Evolutionary conservation across 2,113 vertebrate genomes (phyloP).

Genomic region (Nycticebus coucang): DNA sequence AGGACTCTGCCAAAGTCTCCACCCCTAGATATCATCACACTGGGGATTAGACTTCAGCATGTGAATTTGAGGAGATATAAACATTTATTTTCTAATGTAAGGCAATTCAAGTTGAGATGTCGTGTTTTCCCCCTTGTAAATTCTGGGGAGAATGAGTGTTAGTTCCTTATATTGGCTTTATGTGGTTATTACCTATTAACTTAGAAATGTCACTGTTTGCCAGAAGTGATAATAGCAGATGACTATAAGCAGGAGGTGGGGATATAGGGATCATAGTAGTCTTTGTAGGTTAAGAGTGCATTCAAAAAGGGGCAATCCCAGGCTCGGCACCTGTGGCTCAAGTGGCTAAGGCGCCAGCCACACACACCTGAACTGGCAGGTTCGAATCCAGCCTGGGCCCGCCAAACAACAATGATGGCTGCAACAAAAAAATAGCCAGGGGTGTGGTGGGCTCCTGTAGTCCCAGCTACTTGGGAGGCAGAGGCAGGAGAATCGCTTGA

Average conservation of each 20-base stretch:
- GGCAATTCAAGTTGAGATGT: not conserved
- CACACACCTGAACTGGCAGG: too few species aligned
- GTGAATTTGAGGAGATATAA: not conserved
- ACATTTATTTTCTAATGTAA: not conserved
- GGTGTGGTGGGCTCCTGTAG: too few species aligned
- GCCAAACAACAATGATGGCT: too few species aligned
- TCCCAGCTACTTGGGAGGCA: too few species aligned
- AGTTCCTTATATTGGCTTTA: not conserved
- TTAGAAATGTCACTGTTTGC: not conserved
- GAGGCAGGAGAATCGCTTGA: too few species aligned
- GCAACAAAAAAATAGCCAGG: too few species aligned
- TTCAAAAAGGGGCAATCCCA: too few species aligned
- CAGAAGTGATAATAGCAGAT: not conserved
- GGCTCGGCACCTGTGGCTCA: too few species aligned
- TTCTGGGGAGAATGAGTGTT: not conserved
- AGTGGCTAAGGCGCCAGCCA: too few species aligned
- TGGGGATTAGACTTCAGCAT: not conserved
- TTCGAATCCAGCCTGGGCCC: too few species aligned
- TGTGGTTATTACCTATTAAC: not conserved
- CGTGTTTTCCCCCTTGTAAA: not conserved
- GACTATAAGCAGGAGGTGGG: not conserved
- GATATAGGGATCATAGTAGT: not conserved
- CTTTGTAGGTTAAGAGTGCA: not conserved
- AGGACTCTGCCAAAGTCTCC: not conserved
- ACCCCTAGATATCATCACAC: too few species aligned